Percentiles rank a stretch among this genome's conserved stretches.
Conservation (phyloP, 1,140 invertebrate genomes). For the Meteorus sp. region DNA sequence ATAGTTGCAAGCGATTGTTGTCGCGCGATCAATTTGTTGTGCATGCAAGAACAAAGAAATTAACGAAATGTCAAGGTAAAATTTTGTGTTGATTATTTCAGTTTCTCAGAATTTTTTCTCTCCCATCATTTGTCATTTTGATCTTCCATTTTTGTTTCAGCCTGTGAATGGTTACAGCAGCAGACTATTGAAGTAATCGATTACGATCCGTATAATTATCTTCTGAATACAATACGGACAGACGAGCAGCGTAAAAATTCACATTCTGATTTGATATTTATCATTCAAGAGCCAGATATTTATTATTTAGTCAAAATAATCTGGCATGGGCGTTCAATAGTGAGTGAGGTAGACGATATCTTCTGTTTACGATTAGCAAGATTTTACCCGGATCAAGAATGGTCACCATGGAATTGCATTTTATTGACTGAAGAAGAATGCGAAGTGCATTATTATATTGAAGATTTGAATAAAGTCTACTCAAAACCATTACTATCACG, state of each 20-base stretch:
- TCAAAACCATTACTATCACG: slow-evolving; percentile 37
- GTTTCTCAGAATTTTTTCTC: slow-evolving; percentile 9
- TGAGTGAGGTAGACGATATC: slow-evolving; percentile 65
- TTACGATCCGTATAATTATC: slow-evolving; percentile 63
- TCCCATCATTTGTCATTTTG: slow-evolving; percentile 23
- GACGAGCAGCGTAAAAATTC: slow-evolving; percentile 62
- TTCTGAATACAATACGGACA: slow-evolving; percentile 63
- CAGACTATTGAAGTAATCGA: slow-evolving; percentile 39
- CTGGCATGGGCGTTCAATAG: slow-evolving; percentile 68
- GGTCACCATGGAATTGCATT: slow-evolving; percentile 76
- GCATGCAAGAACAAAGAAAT: slow-evolving; percentile 41
- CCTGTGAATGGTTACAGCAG: slow-evolving; percentile 40
- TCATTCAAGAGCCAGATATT: slow-evolving; percentile 66
- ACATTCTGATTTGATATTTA: slow-evolving; percentile 63
- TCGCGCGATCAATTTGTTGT: slow-evolving; percentile 24
- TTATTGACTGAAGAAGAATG: slow-evolving; percentile 68
- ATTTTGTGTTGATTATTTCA: no score
- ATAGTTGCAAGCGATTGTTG: slow-evolving; percentile 29
- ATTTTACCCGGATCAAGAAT: slow-evolving; percentile 63
- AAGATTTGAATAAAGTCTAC: slow-evolving; percentile 37
- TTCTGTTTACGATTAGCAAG: slow-evolving; percentile 63
- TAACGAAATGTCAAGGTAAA: slow-evolving; percentile 36
- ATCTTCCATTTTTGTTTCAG: slow-evolving; percentile 28
- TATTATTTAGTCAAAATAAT: slow-evolving; percentile 68
- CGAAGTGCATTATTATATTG: slow-evolving; percentile 56